Evolutionary conservation across 1,140 invertebrate species (phyloP), one percentile per base, ranked within the genome.

Genomic region (Saccostrea cuccullata): DNA sequence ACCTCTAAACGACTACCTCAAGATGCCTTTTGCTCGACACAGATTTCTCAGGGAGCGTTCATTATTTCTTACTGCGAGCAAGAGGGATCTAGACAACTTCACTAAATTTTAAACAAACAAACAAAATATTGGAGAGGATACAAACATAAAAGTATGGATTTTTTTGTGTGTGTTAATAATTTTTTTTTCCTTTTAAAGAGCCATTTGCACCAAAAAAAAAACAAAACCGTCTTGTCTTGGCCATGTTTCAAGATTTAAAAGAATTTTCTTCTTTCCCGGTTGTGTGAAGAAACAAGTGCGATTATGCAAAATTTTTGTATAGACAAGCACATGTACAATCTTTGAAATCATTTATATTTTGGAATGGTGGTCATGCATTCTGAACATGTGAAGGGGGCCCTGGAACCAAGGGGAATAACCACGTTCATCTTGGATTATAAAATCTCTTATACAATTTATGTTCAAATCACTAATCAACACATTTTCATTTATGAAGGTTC

Each of bases 11-110:
- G 23, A 77, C 70, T 77, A 77, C 70, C 70, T 77, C 70, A 77
- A 77, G 70, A 77, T 77, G 70, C 70, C 70, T 77, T 77, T 77
- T 77, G 70, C 70, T 77, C 70, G 70, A 26, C 26, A 77, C 26
- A 36, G 26, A 77, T 77, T 36, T 36, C 70, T 77, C 70, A 77
- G 70, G 70, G 70, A 77, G 70, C 70, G 70, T 77, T 77, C 70
- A 77, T 77, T 77, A 77, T 77, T 77, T 77, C 70, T 77, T 77
- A 77, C 70, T 77, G 26, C 70, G 70, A 77, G 70, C 70, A 77
- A 77, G 70, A 77, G 70, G 70, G 23, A 77, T 77, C 70, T 77
- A 30, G 70, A 40, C 36, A 77, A 77, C n/a, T 64, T 6, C 5
- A 47, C 9, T 47, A 36, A 36, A 36, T 36, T 36, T 36, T 36